Percentiles rank a stretch among this genome's conserved stretches.
Evolutionary conservation across 2,888 invertebrate genomes (phyloP).

Genomic region (Tachina fera): DNA sequence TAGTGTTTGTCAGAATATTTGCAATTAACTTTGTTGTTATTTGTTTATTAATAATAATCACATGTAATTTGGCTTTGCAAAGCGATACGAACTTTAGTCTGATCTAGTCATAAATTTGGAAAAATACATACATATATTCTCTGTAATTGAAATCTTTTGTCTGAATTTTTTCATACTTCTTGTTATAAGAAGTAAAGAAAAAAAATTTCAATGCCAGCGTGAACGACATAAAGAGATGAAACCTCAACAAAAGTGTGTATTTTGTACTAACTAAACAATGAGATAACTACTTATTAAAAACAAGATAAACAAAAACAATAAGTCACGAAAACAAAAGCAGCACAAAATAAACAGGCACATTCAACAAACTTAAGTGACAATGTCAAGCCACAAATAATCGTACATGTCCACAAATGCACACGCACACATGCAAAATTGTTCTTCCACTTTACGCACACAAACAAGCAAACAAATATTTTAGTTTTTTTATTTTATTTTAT

Average conservation of each 20-base stretch:
- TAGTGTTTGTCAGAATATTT: no score
- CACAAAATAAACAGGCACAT: not conserved
- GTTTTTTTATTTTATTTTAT: not conserved
- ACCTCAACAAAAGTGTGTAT: not conserved
- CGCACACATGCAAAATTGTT: conserved; percentile 15
- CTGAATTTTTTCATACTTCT: no score
- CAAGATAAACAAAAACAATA: conserved; percentile 6
- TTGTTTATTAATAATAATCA: no score
- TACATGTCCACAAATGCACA: not conserved
- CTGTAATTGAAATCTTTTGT: no score
- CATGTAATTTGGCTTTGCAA: no score
- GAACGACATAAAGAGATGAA: not conserved
- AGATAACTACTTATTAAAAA: conserved; percentile 12
- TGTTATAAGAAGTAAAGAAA: conserved; percentile 1
- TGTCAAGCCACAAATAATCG: conserved; percentile 25
- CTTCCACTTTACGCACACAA: conserved; percentile 1
- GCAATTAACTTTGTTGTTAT: no score
- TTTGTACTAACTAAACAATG: not conserved
- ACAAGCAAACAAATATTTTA: not conserved
- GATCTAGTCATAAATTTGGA: no score
- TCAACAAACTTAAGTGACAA: conserved; percentile 46
- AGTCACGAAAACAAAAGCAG: not conserved
- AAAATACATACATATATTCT: no score
- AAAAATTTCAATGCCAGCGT: conserved; percentile 11
- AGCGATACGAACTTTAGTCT: no score